Evolutionary conservation across 1,140 invertebrate genomes (phyloP).

Genomic region (Drosophila nebulosa): DNA sequence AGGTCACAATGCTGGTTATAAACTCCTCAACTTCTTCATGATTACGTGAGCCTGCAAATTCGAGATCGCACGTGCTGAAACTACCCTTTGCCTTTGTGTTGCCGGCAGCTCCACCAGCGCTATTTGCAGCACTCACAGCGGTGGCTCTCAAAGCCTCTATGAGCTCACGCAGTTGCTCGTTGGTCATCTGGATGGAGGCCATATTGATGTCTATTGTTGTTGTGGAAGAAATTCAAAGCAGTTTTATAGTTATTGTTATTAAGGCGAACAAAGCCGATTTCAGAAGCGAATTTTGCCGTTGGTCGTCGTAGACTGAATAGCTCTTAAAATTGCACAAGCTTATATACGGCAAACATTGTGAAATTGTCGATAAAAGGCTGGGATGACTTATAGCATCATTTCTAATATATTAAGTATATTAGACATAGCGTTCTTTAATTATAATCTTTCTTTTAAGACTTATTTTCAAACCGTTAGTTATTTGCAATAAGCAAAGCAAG

Average conservation of each 20-base stretch:
- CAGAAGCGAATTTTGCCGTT: conserved; percentile 54
- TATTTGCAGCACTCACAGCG: conserved; percentile 30
- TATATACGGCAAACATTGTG: conserved; percentile 58
- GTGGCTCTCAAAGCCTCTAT: conserved; percentile 56
- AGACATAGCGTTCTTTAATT: too few relatives aligned
- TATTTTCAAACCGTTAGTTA: too few relatives aligned
- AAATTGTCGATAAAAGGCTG: conserved; percentile 53
- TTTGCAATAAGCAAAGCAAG: too few relatives aligned
- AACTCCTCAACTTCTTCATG: conserved; percentile 75
- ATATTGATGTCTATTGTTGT: conserved; percentile 41
- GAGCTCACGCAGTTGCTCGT: conserved; percentile 58
- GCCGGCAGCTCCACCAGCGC: conserved; percentile 19
- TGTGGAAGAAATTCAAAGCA: conserved; percentile 8
- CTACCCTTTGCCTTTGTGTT: conserved; percentile 56
- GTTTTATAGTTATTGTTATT: not conserved
- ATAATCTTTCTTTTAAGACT: too few relatives aligned
- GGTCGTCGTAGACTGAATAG: conserved; percentile 43
- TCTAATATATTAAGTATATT: too few relatives aligned
- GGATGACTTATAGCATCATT: too few relatives aligned
- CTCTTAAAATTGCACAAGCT: not conserved
- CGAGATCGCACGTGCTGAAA: conserved; percentile 57
- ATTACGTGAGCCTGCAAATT: conserved; percentile 58
- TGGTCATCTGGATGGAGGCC: conserved; percentile 52
- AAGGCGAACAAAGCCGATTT: conserved; percentile 52
- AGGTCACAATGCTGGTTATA: conserved; percentile 58